Evolutionary conservation across 2,888 invertebrate genomes (phyloP).

Genomic region (Sesia apiformis): DNA sequence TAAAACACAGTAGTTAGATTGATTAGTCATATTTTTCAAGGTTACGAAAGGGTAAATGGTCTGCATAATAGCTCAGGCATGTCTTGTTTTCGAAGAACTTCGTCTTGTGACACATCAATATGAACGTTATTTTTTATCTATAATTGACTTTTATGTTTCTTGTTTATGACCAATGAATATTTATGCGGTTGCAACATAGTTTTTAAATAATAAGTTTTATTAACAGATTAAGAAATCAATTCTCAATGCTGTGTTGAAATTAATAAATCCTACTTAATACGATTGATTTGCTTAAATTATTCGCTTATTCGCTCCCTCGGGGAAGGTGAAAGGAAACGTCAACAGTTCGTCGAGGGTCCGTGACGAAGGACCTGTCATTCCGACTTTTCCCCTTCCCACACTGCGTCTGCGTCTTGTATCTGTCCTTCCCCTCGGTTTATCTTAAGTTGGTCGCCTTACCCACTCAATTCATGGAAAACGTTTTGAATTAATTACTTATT

Average conservation of each 20-base stretch:
- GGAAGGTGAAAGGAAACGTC: constrained; percentile 13
- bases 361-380: constrained; percentile 20
- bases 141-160: not conserved
- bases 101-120: not conserved
- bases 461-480: too few relatives aligned
- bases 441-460: too few relatives aligned
- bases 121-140: not conserved
- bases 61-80: constrained; percentile 24
- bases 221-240: too few relatives aligned
- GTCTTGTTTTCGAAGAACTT: constrained; percentile 26
- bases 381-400: constrained; percentile 3
- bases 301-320: not conserved
- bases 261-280: too few relatives aligned
- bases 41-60: constrained; percentile 26
- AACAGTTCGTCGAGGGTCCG: constrained; percentile 11
- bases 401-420: not conserved
- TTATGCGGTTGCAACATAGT: not conserved
- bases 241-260: too few relatives aligned
- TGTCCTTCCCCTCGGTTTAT: too few relatives aligned
- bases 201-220: not conserved
- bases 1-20: constrained; percentile 22
- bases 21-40: constrained; percentile 45
- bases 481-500: too few relatives aligned
- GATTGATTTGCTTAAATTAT: not conserved
- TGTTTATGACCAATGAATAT: not conserved